These are phyloP conservation scores for Alexandromys oeconomus DNA, from an alignment of 2,797 vertebrate genomes.

Conservation along the genomic window DNA sequence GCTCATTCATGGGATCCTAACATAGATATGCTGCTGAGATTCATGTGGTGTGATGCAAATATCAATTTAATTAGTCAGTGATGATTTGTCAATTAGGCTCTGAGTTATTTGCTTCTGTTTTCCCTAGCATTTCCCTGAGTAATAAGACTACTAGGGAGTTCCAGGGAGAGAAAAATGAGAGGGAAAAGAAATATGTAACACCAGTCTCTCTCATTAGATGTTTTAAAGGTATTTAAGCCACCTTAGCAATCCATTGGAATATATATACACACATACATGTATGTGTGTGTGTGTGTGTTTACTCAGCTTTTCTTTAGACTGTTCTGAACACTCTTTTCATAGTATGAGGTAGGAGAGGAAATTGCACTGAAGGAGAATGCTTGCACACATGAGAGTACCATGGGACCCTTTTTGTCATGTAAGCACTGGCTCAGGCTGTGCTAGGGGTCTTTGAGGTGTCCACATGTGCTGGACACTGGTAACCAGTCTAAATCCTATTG, in stretches of 20 bases:
- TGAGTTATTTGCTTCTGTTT: not conserved
- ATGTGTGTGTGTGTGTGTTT: not conserved
- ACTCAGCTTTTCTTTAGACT: not conserved
- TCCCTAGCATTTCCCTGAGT: not conserved
- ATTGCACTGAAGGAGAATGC: not conserved
- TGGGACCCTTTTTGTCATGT: not conserved
- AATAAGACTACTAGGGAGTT: not conserved
- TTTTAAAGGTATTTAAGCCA: not conserved
- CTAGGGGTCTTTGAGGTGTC: rapidly evolving
- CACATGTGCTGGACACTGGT: not conserved
- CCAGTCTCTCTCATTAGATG: not conserved
- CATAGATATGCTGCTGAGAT: not conserved
- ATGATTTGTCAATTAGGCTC: constrained; percentile 8
- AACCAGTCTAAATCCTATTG: not conserved
- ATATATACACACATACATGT: not conserved
- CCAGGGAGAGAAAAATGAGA: not conserved
- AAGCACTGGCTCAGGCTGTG: not conserved
- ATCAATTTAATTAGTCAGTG: not conserved
- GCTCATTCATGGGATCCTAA: not conserved
- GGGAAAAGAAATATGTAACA: not conserved
- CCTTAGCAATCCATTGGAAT: not conserved
- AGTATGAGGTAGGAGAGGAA: not conserved
- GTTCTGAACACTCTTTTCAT: not conserved
- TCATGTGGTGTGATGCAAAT: not conserved
- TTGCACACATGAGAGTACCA: not conserved